These are phyloP conservation scores for Euplagia quadripunctaria DNA, from an alignment of 2,888 invertebrate species.

Conservation along the genomic window DNA sequence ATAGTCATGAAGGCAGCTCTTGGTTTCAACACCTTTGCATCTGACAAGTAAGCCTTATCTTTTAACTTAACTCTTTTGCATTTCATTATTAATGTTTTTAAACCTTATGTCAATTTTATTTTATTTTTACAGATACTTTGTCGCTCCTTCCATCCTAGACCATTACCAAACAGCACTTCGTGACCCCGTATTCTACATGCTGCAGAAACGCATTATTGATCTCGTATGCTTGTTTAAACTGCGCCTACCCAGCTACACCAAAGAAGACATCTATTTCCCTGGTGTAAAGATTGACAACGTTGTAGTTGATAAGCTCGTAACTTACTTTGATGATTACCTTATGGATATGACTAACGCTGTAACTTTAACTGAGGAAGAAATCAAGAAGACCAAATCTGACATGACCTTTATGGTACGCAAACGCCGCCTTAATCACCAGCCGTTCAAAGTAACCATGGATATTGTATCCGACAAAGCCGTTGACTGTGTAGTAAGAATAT, in stretches of 20 bases:
- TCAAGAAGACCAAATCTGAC: constrained; percentile 80
- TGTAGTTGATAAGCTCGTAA: constrained; percentile 89
- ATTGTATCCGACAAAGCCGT: constrained; percentile 86
- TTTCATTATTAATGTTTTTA: constrained; percentile 32
- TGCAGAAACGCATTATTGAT: constrained; percentile 88
- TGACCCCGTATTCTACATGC: constrained; percentile 91
- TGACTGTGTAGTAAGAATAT: constrained; percentile 89
- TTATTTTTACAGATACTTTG: constrained; percentile 76
- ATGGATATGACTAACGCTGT: constrained; percentile 89
- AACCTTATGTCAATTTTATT: neutral
- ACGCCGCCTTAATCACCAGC: constrained; percentile 89
- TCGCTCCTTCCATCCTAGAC: constrained; percentile 88
- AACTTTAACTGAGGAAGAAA: constrained; percentile 78
- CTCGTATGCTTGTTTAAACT: constrained; percentile 88
- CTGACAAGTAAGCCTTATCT: constrained; percentile 71
- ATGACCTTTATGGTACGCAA: constrained; percentile 87
- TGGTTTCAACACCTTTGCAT: constrained; percentile 71
- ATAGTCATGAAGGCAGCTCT: constrained; percentile 84
- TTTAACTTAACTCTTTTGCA: constrained; percentile 39
- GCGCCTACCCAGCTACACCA: constrained; percentile 88
- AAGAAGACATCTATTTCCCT: constrained; percentile 88
- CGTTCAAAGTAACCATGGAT: constrained; percentile 87
- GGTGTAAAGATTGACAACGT: constrained; percentile 89
- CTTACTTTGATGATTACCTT: constrained; percentile 90
- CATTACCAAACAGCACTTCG: constrained; percentile 89